Percentiles rank a stretch among this genome's conserved stretches.
These are phyloP conservation scores for Fabriciana adippe DNA, from an alignment of 2,888 invertebrate species.

Conservation along the genomic window DNA sequence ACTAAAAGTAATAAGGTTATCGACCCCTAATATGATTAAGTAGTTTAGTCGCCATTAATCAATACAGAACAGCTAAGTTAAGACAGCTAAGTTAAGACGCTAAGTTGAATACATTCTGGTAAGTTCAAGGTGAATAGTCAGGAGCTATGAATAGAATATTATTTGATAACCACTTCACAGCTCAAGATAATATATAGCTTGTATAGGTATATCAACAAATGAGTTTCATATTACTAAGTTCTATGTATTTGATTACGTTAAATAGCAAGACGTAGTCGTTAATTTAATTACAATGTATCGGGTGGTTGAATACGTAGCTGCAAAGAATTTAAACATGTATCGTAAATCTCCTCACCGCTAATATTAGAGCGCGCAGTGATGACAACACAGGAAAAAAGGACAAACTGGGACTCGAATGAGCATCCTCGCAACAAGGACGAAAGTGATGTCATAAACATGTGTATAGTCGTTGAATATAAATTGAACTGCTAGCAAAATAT, in stretches of 20 bases:
- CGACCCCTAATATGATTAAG: conserved; percentile 33
- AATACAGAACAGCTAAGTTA: conserved; percentile 35
- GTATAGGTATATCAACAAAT: conserved; percentile 11
- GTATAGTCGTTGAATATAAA: conserved; percentile 61
- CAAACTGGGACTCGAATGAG: conserved; percentile 69
- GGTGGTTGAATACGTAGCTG: background rate
- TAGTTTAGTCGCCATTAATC: conserved; percentile 25
- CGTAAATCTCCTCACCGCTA: conserved; percentile 51
- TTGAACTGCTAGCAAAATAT: conserved; percentile 52
- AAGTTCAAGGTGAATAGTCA: conserved; percentile 66
- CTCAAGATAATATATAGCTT: conserved; percentile 22
- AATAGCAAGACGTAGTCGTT: conserved; percentile 3
- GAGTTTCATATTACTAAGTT: conserved; percentile 1
- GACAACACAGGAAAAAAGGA: conserved; percentile 76
- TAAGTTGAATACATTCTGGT: conserved; percentile 54
- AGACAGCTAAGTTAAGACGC: too few species aligned
- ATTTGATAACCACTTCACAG: conserved; percentile 42
- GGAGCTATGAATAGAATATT: conserved; percentile 46
- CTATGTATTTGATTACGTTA: conserved; percentile 44
- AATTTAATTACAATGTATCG: conserved; percentile 14
- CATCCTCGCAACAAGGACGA: conserved; percentile 75
- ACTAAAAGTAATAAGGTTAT: conserved; percentile 28
- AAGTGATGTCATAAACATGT: conserved; percentile 70
- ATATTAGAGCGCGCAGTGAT: conserved; percentile 61
- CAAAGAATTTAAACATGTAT: background rate